These are phyloP conservation scores for Lasioglossum malachurum DNA, from an alignment of 2,888 invertebrate species.

Conservation along the genomic window DNA sequence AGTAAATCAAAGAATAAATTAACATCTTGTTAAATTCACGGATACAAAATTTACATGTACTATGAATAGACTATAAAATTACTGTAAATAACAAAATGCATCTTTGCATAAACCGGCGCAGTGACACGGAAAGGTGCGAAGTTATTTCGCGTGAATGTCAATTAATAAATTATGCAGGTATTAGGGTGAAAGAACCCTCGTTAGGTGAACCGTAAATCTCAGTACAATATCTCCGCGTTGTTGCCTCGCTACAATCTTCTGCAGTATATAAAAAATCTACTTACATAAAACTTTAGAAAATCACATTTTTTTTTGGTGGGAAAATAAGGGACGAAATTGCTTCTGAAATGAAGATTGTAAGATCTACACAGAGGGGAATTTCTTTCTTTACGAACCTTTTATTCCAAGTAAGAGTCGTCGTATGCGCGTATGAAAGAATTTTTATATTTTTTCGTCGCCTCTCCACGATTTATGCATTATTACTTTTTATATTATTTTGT, in stretches of 20 bases:
- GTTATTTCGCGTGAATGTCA: conserved; percentile 45
- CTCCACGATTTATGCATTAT: neutral
- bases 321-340: neutral
- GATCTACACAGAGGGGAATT: neutral
- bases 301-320: conserved; percentile 1
- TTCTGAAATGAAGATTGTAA: conserved; percentile 15
- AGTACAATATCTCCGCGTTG: conserved; percentile 35
- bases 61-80: no score
- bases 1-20: neutral
- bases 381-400: conserved; percentile 20
- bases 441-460: neutral
- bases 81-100: neutral
- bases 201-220: conserved; percentile 52
- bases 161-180: conserved; percentile 53
- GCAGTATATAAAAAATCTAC: conserved; percentile 23
- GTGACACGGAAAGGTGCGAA: conserved; percentile 20
- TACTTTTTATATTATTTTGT: conserved; percentile 12
- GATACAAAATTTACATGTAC: neutral
- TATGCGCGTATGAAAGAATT: conserved; percentile 15
- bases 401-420: neutral
- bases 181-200: conserved; percentile 48
- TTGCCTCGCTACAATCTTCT: conserved; percentile 3
- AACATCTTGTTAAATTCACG: neutral
- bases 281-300: conserved; percentile 23
- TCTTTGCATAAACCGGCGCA: neutral